phyloP scores from a whole-genome alignment of 2,888 invertebrate genomes.

The Deilephila porcellus region DNA sequence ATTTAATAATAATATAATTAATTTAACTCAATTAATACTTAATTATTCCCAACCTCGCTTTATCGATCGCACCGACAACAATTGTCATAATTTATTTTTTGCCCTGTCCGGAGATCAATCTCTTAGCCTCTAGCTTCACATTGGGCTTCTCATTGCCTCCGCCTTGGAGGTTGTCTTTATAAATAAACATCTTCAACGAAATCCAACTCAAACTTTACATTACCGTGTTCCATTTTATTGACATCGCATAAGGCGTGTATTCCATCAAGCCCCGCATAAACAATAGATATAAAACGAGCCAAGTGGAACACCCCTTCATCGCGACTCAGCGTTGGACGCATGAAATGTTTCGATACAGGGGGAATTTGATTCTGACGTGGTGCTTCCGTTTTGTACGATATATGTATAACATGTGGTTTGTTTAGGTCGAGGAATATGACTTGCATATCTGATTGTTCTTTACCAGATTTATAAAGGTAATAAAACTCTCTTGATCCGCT shows the following conservation, averaged over 20 bases:
- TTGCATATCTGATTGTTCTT: background rate
- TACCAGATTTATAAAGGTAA: background rate
- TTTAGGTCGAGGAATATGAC: too few species aligned
- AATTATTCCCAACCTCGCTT: too few species aligned
- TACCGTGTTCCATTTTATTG: background rate
- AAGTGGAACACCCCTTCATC: conserved; percentile 80
- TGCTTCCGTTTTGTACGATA: background rate
- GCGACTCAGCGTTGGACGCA: conserved; percentile 65
- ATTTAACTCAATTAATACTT: too few species aligned
- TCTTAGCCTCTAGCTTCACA: too few species aligned
- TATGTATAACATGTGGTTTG: too few species aligned
- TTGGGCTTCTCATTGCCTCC: too few species aligned
- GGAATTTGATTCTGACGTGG: conserved; percentile 47
- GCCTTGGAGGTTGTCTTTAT: too few species aligned
- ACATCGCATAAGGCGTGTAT: conserved; percentile 7
- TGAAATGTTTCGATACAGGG: conserved; percentile 60
- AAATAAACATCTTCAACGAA: background rate
- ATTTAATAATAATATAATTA: too few species aligned
- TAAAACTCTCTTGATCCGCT: background rate
- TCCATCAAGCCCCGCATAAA: conserved; percentile 67
- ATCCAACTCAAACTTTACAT: background rate
- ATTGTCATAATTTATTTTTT: too few species aligned
- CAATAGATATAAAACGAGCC: conserved; percentile 81
- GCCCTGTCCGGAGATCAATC: too few species aligned
- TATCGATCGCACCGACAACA: too few species aligned